Percentiles rank a stretch among this genome's conserved stretches.
phyloP scores from a whole-genome alignment of 2,797 vertebrate genomes.

The Echeneis naucrates region DNA sequence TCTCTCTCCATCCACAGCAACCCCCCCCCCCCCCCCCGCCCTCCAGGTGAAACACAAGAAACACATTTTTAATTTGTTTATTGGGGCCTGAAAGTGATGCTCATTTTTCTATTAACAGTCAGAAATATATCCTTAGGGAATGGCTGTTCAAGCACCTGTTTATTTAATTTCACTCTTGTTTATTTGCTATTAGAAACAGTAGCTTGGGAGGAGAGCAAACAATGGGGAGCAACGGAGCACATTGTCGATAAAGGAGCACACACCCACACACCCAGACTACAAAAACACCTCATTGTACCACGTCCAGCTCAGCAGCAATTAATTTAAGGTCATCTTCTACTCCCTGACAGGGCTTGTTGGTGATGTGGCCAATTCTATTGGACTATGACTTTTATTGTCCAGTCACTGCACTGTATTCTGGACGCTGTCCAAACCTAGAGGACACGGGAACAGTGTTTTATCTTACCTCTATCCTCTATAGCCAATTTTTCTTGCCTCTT shows the following conservation, averaged over 20 bases:
- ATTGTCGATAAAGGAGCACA: slow-evolving; percentile 15
- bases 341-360: slow-evolving; percentile 67
- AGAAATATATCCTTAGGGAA: slow-evolving; percentile 62
- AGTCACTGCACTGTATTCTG: slow-evolving; percentile 66
- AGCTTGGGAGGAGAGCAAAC: slow-evolving; percentile 52
- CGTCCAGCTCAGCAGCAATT: slow-evolving; percentile 68
- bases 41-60: slow-evolving; percentile 56
- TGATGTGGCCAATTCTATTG: slow-evolving; percentile 53
- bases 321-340: slow-evolving; percentile 66
- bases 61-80: slow-evolving; percentile 77
- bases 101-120: slow-evolving; percentile 70
- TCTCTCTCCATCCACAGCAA: not conserved
- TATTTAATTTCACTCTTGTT: slow-evolving; percentile 69
- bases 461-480: slow-evolving; percentile 34
- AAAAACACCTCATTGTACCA: slow-evolving; percentile 53
- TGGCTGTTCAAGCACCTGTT: slow-evolving; percentile 56
- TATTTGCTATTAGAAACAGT: slow-evolving; percentile 58
- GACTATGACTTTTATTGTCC: slow-evolving; percentile 71
- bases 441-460: slow-evolving; percentile 56
- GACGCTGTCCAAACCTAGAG: slow-evolving; percentile 60
- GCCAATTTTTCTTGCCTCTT: slow-evolving; percentile 45
- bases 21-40: not conserved
- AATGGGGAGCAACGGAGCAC: slow-evolving; percentile 32
- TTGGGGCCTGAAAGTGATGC: slow-evolving; percentile 70
- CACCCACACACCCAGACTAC: slow-evolving; percentile 31